These are phyloP conservation scores for Excalfactoria chinensis DNA, from an alignment of 2,113 vertebrate species.

Conservation along the genomic window DNA sequence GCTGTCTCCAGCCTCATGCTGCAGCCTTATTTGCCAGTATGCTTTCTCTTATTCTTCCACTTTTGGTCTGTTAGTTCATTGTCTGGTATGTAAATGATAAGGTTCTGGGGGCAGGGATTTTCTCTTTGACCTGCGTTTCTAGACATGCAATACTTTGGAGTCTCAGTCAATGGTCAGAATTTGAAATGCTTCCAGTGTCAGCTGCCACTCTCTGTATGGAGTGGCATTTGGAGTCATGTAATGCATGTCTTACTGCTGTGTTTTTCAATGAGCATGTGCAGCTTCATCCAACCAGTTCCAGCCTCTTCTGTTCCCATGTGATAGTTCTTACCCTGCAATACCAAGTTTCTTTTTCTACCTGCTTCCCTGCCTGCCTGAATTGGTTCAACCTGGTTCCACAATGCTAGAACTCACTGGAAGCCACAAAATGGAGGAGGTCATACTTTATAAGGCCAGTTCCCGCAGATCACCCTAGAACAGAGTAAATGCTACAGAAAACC, in stretches of 20 bases:
- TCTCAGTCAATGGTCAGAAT: constrained; percentile 17
- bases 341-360: not conserved
- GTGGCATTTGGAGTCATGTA: constrained; percentile 23
- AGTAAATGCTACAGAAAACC: not conserved
- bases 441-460: not conserved
- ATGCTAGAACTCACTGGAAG: not conserved
- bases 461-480: not conserved
- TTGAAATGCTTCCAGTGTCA: not conserved
- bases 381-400: not conserved
- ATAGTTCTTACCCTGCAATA: not conserved
- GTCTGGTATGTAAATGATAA: not conserved
- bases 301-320: not conserved
- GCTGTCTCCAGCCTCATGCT: not conserved
- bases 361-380: not conserved
- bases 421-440: not conserved
- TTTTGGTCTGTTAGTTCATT: not conserved
- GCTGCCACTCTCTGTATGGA: not conserved
- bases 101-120: not conserved
- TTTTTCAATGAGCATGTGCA: not conserved
- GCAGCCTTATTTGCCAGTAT: not conserved
- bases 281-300: not conserved
- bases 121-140: constrained; percentile 9
- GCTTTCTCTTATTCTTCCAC: not conserved
- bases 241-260: not conserved
- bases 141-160: not conserved